phyloP scores from a whole-genome alignment of 2,888 invertebrate species.

The Xylophagus ater region DNA sequence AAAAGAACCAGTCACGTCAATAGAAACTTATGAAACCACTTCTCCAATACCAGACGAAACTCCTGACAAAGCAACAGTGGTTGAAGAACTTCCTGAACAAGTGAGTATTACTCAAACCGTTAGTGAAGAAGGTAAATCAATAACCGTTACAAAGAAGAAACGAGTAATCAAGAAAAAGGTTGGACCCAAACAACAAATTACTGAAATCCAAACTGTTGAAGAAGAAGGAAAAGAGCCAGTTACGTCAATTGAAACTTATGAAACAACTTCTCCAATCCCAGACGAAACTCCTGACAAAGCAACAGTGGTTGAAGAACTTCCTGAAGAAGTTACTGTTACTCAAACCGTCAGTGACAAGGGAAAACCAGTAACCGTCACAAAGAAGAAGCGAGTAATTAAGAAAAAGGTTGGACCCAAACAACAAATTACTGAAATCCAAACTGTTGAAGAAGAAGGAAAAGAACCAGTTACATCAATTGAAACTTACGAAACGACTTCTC shows the following conservation, averaged over 20 bases:
- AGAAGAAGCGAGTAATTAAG: constrained; percentile 30
- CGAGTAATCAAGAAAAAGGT: constrained; percentile 30
- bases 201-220: constrained; percentile 33
- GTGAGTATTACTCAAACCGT: constrained; percentile 10
- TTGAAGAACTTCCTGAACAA: constrained; percentile 20
- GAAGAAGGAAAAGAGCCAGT: constrained; percentile 34
- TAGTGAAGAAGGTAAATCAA: constrained; percentile 24
- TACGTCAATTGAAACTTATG: constrained; percentile 26
- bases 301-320: constrained; percentile 12
- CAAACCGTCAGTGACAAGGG: constrained; percentile 22
- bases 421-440: constrained; percentile 38
- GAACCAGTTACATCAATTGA: constrained; percentile 28
- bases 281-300: background rate
- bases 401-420: constrained; percentile 22
- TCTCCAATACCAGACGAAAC: too few relatives aligned
- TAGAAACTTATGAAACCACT: constrained; percentile 25
- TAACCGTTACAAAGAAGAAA: too few relatives aligned
- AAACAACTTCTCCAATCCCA: background rate
- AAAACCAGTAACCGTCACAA: too few relatives aligned
- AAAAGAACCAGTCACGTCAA: constrained; percentile 11
- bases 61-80: constrained; percentile 7
- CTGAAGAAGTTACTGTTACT: constrained; percentile 24
- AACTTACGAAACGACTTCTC: constrained; percentile 19
- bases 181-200: constrained; percentile 34
- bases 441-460: constrained; percentile 26